phyloP scores from a whole-genome alignment of 1,140 invertebrate genomes.

The Myzus persicae region DNA sequence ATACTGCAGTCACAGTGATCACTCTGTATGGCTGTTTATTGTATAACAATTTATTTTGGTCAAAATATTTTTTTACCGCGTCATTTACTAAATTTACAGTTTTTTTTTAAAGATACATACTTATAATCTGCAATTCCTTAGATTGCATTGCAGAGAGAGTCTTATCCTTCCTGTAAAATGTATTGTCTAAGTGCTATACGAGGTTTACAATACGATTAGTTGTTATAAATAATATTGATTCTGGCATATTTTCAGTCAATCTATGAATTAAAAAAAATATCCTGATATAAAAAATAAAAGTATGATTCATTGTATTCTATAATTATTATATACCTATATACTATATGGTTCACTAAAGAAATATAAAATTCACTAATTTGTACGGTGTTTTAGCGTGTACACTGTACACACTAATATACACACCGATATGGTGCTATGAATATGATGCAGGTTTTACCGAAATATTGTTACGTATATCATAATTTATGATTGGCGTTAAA shows the following conservation, averaged over 20 bases:
- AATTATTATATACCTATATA: neutral
- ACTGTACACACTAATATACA: no score
- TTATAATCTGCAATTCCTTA: conserved; percentile 3
- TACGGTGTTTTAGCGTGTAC: no score
- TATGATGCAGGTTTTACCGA: neutral
- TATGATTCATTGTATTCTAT: neutral
- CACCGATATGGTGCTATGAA: neutral
- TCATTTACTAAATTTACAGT: neutral
- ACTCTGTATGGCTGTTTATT: neutral
- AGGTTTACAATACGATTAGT: neutral
- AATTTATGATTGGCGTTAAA: neutral
- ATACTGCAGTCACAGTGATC: no score
- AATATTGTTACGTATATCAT: neutral
- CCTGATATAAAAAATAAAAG: neutral
- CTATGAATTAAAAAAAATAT: neutral
- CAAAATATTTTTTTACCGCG: neutral
- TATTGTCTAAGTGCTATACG: neutral
- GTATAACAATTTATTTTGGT: neutral
- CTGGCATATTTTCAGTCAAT: neutral
- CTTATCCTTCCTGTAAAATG: neutral
- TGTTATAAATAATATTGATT: neutral
- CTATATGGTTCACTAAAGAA: neutral
- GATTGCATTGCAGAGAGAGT: neutral
- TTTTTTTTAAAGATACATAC: neutral
- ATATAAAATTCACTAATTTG: no score